Evolutionary conservation across 2,888 invertebrate genomes (phyloP).

Genomic region (Imbricaverruca yamaguchii): DNA sequence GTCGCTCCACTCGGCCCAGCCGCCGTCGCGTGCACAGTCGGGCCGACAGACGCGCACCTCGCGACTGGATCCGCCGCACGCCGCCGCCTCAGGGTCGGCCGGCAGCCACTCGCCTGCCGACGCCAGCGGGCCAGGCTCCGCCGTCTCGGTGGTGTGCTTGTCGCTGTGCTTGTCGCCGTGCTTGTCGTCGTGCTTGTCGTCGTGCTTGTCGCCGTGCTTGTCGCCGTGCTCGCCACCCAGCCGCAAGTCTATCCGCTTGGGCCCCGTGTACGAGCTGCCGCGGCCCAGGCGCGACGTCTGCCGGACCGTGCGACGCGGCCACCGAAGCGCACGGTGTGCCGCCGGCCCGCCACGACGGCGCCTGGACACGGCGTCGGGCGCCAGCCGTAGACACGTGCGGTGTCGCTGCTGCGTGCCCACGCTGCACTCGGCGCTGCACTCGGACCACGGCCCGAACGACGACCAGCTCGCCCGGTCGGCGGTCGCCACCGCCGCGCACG

Average conservation of each 20-base stretch:
- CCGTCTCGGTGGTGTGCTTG: no score
- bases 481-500: not conserved
- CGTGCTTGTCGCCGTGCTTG: no score
- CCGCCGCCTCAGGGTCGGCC: not conserved
- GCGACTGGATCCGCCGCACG: slow-evolving; percentile 3
- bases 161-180: not conserved
- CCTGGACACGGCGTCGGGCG: not conserved
- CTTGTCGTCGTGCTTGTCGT: no score
- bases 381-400: not conserved
- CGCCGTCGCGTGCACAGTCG: not conserved
- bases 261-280: not conserved
- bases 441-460: not conserved
- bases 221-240: not conserved
- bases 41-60: not conserved
- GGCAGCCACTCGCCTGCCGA: not conserved
- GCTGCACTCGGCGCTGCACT: not conserved
- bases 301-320: not conserved
- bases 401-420: slow-evolving; percentile 12
- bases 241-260: not conserved
- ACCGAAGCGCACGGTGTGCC: not conserved
- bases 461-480: not conserved
- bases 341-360: not conserved
- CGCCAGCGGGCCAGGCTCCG: not conserved
- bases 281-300: no score
- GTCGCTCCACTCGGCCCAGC: slow-evolving; percentile 6